These are phyloP conservation scores for Eilema caniola DNA, from an alignment of 2,888 invertebrate species.

Conservation along the genomic window DNA sequence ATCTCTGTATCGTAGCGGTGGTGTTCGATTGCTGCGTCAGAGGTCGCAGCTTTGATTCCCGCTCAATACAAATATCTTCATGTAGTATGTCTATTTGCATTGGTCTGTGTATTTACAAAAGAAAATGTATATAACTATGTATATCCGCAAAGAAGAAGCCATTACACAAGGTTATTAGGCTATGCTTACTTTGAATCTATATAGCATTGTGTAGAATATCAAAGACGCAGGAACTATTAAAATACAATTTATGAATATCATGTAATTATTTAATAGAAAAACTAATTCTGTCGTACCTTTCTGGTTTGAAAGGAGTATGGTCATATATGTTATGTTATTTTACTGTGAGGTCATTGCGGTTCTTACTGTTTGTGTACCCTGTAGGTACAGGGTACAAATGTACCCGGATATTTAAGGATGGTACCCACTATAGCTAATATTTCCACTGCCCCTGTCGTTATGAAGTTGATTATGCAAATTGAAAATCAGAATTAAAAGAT, in stretches of 20 bases:
- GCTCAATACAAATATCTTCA: too few species aligned
- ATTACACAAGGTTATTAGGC: too few species aligned
- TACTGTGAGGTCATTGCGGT: neutral
- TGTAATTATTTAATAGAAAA: neutral
- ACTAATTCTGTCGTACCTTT: neutral
- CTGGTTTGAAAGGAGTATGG: neutral
- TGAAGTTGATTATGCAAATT: neutral
- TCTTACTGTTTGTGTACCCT: neutral
- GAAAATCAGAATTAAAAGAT: neutral
- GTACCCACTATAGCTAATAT: neutral
- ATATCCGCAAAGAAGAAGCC: too few species aligned
- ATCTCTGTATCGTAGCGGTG: too few species aligned
- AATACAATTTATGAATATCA: neutral
- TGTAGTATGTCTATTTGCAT: too few species aligned
- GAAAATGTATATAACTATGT: too few species aligned
- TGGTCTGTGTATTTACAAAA: too few species aligned
- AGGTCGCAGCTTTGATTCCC: too few species aligned
- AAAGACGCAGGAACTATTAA: conserved; percentile 9
- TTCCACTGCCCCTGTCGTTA: neutral
- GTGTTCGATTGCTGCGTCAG: too few species aligned
- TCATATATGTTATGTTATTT: neutral
- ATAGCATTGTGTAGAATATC: too few species aligned
- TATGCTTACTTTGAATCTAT: too few species aligned
- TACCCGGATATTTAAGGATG: neutral
- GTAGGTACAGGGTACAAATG: neutral